Base-by-base conservation (phyloP, 2,113 vertebrate species). In the Poeciliopsis occidentalis region DNA sequence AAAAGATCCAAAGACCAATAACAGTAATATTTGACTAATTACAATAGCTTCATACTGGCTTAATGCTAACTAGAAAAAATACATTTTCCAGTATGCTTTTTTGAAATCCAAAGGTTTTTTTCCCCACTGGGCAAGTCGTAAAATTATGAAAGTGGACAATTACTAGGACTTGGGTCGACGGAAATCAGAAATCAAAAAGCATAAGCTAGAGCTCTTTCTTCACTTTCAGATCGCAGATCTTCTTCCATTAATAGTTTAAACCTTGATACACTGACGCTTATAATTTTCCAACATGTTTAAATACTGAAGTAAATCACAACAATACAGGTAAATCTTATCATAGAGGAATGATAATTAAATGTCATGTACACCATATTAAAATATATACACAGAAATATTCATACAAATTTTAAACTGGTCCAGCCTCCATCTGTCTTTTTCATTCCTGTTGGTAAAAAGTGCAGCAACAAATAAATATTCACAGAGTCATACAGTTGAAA, bases 331-430 rank as follows among this genome's bases (percentile, higher is more conserved):
- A 91, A 90, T 94, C 77, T 92, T 92, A 91, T 92, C 87, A 92
- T 92, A 92, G 84, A 79, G 24, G 88, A 92, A 87, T 94, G 92
- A 88, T 94, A 93, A 94, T 93, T 91, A 88, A 94, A 94, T 92
- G 85, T 90, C 90, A 93, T 95, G 84, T 95, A 95, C 94, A 94
- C 88, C 85, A 92, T 95, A 92, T 89, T 95, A 95, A 95, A 95
- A 95, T 94, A 95, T 94, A 91, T 94, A 95, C 92, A 95, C 80
- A 82, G 88, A 93, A 92, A 93, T 93, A 92, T 88, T 90, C 71
- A 92, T 94, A 93, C 91, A 92, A 95, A 94, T 91, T 89, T 60
- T 85, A 86, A 83, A 87, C 83, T 78, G 81, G 78, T 79, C 82
- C 79, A 79, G 84, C 82, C 89, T 88, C 72, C 80, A 84, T 70